Base-by-base conservation (phyloP, 1,140 invertebrate genomes). In the Drosophila littoralis region DNA sequence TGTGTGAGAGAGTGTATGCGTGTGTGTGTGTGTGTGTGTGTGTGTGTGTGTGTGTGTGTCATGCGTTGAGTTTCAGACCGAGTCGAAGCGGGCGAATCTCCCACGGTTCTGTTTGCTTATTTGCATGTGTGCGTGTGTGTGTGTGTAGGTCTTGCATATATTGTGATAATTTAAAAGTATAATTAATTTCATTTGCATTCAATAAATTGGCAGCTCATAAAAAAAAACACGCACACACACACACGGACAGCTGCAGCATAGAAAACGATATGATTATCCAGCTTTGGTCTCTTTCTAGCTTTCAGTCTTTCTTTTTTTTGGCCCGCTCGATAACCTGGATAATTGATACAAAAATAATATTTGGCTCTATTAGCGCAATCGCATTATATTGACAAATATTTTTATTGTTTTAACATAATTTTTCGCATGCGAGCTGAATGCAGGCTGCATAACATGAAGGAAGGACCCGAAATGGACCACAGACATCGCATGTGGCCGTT, bases 331-430 rank as follows among this genome's bases (percentile, higher is more conserved):
- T 75, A 70, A 45, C 50, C 73, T 73, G 75, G 77, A 86, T 89
- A 89, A 89, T 89, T 89, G 84, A 89, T 89, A 81, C 84, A 89
- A 89, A 40, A 89, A 89, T 90, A 89, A 89, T 89, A 89, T 89
- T 89, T 89, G 85, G 75, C 85, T 89, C 84, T 89, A 89, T 89
- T 89, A 90, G 77, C 85, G 85, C 84, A 89, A 89, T 89, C 84
- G 84, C 84, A 89, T 89, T 89, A 89, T 90, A 90, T 89, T 89
- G 84, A 89, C 85, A 89, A 89, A 89, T 89, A 89, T 89, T 89
- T 89, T 68, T 89, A 89, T 89, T 89, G 84, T 84, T 75, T 89
- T 89, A 89, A 89, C 84, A 89, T 89, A 89, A 89, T 89, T 89
- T 90, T 84, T 90, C 77, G 80, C 57, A 89, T 83, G 84, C 80